Conservation (phyloP, 2,113 vertebrate species). For the Bombycilla garrulus region DNA sequence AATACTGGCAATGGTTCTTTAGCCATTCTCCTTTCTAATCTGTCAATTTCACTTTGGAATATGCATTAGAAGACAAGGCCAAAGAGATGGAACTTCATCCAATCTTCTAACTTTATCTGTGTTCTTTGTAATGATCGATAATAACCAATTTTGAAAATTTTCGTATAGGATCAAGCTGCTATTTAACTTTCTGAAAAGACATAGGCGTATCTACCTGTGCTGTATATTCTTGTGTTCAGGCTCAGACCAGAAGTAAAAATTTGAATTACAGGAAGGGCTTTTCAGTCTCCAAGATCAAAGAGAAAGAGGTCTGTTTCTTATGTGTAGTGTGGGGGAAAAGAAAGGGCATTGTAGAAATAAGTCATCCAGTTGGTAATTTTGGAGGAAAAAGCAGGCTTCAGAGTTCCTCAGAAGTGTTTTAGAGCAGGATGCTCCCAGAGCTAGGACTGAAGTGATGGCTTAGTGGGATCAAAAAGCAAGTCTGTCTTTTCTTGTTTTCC, state of each 20-base stretch:
- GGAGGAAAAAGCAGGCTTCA: background rate
- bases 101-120: background rate
- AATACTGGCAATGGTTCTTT: background rate
- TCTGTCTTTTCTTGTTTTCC: background rate
- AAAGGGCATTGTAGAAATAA: background rate
- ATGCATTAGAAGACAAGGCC: background rate
- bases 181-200: background rate
- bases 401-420: background rate
- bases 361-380: background rate
- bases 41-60: background rate
- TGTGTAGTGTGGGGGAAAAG: fast-evolving
- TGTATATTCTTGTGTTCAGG: background rate
- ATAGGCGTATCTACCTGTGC: background rate
- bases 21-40: background rate
- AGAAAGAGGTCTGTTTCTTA: background rate
- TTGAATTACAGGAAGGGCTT: background rate
- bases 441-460: background rate
- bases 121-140: background rate
- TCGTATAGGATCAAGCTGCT: background rate
- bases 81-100: background rate
- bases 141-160: background rate
- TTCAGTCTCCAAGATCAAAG: background rate
- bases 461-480: background rate
- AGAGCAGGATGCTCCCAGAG: background rate
- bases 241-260: background rate